Base-by-base conservation (phyloP, 2,113 vertebrate species). In the Syngnathus scovelli region DNA sequence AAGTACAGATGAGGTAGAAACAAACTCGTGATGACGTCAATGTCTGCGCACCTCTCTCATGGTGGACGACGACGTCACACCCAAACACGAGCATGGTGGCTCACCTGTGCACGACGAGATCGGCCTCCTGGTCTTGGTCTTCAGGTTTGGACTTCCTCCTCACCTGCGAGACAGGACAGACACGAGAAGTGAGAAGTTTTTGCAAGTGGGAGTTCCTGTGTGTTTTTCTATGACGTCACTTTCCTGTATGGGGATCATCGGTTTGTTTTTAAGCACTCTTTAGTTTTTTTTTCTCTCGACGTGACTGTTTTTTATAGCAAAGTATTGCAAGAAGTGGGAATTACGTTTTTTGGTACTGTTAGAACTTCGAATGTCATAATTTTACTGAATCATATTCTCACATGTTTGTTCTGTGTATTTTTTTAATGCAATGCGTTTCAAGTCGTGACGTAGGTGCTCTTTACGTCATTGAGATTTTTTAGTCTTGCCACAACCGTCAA, bases 81-180 rank as follows among this genome's bases (percentile, higher is more conserved):
- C 23, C 21, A 33, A 56, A 18, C 27, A 36, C 13, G 12, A 1
- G 27, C 13, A 27, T 36, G 12, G 21, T 36, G 23, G 55, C 21
- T 58, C 55, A 58, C 55, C 55, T 8, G 27, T 16, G 2, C 27
- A 18, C 27, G 27, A 16, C 27, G 36, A 15, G 6, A 36, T 16
- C 13, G 27, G 55, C 27, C 55, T 27, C 39, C 39, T 27, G n/a
- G n/a, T 44, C 41, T 18, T 62, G n/a, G 41, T 27, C 12, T 44
- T 13, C n/a, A 15, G 10, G 18, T n/a, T 11, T 10, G 18, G 5
- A 7, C 21, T 41, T 19, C 18, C 19, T n/a, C 37, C 23, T 27
- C 12, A 27, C 61, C 61, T 62, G 39, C n/a, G 21, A 62, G 61
- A 62, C 61, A 44, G 39, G 23, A 21, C 21, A 62, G 4, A 61